Evolutionary conservation across 30 jellyfish, hydroid and myxozoan genomes (phyloP).

Genomic region (Cassiopea andromeda): DNA sequence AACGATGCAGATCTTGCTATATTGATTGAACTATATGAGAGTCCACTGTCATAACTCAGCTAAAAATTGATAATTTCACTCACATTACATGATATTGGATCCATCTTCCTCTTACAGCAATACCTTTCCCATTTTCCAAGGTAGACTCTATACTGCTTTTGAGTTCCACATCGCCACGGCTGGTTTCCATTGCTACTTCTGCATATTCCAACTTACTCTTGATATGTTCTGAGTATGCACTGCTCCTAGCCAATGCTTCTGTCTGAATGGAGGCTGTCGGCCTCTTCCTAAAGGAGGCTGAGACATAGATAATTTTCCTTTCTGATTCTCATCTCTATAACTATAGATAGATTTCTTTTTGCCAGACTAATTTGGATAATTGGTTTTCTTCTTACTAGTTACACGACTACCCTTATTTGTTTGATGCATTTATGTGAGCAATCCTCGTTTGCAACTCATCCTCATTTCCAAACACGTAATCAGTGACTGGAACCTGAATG

Average conservation of each 20-base stretch:
- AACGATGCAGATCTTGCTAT: too few relatives aligned
- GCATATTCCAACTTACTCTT: not conserved
- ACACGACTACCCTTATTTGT: too few relatives aligned
- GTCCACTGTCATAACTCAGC: too few relatives aligned
- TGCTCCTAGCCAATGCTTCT: not conserved
- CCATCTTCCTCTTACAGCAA: slow-evolving; percentile 4
- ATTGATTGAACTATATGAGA: too few relatives aligned
- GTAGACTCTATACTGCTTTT: slow-evolving; percentile 19
- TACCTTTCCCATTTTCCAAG: not conserved
- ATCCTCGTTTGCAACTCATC: slow-evolving; percentile 15
- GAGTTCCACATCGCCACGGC: slow-evolving; percentile 42
- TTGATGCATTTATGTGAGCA: not conserved
- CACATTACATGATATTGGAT: too few relatives aligned
- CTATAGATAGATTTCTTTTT: not conserved
- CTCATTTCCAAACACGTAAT: slow-evolving; percentile 5
- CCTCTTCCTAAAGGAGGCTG: not conserved
- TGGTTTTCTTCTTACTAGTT: too few relatives aligned
- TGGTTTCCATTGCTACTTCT: not conserved
- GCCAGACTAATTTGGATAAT: not conserved
- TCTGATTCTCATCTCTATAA: too few relatives aligned
- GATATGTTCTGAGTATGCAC: not conserved
- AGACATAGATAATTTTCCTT: too few relatives aligned
- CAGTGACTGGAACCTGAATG: not conserved
- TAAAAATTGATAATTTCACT: too few relatives aligned
- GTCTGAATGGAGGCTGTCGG: not conserved